These are phyloP conservation scores for Caenorhabditis plicata DNA, from an alignment of 2,888 invertebrate species.

Conservation along the genomic window DNA sequence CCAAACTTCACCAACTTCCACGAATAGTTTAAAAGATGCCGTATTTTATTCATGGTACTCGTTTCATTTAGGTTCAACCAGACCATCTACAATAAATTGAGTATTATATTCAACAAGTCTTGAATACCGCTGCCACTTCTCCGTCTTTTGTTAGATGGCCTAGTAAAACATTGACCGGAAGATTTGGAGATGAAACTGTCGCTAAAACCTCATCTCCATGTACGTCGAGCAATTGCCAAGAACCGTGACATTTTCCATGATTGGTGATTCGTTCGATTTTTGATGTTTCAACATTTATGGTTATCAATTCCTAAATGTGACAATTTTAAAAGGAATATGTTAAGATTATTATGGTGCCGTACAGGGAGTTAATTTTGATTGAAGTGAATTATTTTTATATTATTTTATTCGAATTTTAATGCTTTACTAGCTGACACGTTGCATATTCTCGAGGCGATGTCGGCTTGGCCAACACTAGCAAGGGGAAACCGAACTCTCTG, in stretches of 20 bases:
- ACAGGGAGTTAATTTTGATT: slow-evolving; percentile 34
- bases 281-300: slow-evolving; percentile 36
- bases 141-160: slow-evolving; percentile 34
- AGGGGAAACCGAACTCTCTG: no score
- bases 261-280: slow-evolving; percentile 46
- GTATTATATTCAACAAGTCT: neutral
- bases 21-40: slow-evolving; percentile 29
- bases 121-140: slow-evolving; percentile 25
- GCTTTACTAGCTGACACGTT: no score
- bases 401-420: no score
- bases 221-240: slow-evolving; percentile 54
- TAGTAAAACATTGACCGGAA: slow-evolving; percentile 47
- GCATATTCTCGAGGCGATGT: no score
- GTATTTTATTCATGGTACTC: slow-evolving; percentile 21
- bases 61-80: slow-evolving; percentile 41
- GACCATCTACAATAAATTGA: slow-evolving; percentile 21
- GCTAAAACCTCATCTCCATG: slow-evolving; percentile 45
- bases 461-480: no score
- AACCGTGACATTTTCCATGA: slow-evolving; percentile 40
- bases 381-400: no score
- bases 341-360: no score
- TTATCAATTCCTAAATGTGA: slow-evolving; percentile 46
- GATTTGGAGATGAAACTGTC: slow-evolving; percentile 48
- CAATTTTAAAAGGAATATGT: no score
- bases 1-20: slow-evolving; percentile 45